These are phyloP conservation scores for Meiosimyza platycephala DNA, from an alignment of 2,888 invertebrate genomes.

Conservation along the genomic window DNA sequence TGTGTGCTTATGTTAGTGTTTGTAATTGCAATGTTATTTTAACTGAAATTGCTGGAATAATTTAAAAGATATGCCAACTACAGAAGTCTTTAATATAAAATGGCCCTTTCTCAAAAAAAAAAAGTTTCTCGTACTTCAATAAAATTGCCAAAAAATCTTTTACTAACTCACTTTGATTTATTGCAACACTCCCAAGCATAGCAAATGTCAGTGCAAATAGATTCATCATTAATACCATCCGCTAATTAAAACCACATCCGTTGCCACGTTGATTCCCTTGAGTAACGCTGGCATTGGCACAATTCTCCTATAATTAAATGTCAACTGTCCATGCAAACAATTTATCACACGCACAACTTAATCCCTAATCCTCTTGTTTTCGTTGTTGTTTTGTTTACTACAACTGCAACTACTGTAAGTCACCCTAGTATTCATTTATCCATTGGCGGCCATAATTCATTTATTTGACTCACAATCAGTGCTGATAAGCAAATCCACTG, in stretches of 20 bases:
- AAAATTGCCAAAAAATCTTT: no score
- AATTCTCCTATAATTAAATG: constrained; percentile 18
- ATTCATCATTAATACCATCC: constrained; percentile 1
- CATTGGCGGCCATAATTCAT: constrained; percentile 46
- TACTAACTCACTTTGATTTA: not conserved
- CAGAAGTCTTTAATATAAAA: no score
- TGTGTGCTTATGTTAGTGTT: no score
- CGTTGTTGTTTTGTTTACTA: not conserved
- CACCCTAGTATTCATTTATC: not conserved
- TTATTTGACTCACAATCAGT: constrained; percentile 40
- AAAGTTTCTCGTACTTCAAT: no score
- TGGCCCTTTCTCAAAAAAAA: no score
- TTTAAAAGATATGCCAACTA: no score
- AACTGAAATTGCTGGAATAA: no score
- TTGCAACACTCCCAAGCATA: not conserved
- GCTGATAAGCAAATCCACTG: constrained; percentile 31
- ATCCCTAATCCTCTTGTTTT: not conserved
- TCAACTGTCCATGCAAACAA: constrained; percentile 26
- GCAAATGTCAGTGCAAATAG: constrained; percentile 6
- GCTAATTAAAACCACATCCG: constrained; percentile 20
- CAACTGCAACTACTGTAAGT: not conserved
- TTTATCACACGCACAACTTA: constrained; percentile 23
- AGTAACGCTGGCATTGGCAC: not conserved
- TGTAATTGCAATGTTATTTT: no score
- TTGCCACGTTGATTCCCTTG: not conserved